Evolutionary conservation across 2,113 vertebrate species (phyloP).

Genomic region (Arenaria interpres): DNA sequence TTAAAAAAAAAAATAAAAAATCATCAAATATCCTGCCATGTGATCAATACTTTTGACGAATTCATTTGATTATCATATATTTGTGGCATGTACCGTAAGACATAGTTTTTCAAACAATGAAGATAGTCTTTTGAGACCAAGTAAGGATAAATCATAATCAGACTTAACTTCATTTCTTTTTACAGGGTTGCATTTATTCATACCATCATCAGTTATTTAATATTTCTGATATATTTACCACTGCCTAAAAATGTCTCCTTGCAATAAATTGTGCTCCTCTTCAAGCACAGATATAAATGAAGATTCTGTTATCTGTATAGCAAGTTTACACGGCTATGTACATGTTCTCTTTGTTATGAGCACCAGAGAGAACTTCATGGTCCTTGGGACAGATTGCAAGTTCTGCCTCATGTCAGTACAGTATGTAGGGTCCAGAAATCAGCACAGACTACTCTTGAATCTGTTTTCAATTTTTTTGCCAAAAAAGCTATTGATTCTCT

Average conservation of each 20-base stretch:
- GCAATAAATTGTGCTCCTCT: neutral
- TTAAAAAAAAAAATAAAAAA: neutral
- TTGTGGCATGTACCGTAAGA: neutral
- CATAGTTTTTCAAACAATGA: neutral
- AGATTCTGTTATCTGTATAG: neutral
- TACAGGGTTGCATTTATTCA: neutral
- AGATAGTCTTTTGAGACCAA: neutral
- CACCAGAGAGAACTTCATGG: neutral
- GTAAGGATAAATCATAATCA: neutral
- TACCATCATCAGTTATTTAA: neutral
- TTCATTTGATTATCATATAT: neutral
- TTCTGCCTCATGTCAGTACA: neutral
- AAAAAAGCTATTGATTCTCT: neutral
- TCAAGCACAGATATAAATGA: neutral
- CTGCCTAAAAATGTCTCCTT: neutral
- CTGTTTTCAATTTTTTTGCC: neutral
- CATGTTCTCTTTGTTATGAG: neutral
- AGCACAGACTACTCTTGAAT: neutral
- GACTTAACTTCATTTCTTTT: neutral
- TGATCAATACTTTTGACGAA: neutral
- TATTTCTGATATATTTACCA: neutral
- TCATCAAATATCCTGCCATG: neutral
- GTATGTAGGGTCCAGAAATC: neutral
- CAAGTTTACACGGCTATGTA: neutral
- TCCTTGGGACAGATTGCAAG: neutral